Conservation (phyloP, 2,888 invertebrate genomes). For the Cephus rjabovi region DNA sequence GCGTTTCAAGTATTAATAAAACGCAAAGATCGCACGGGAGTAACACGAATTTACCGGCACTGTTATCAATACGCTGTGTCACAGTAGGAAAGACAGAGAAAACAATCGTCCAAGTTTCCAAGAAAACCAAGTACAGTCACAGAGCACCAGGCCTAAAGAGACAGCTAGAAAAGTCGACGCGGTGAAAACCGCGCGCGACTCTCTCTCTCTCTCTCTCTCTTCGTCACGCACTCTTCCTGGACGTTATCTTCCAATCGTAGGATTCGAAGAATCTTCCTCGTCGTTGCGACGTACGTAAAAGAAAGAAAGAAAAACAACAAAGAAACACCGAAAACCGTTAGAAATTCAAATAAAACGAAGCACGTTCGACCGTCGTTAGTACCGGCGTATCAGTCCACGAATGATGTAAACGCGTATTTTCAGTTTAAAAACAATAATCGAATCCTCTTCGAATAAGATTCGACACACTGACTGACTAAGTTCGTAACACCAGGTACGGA, state of each 20-base stretch:
- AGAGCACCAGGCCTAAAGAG: neutral
- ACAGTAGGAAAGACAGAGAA: neutral
- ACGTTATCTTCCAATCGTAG: neutral
- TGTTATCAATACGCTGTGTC: neutral
- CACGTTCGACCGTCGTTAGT: neutral
- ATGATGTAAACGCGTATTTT: neutral
- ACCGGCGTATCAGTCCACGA: neutral
- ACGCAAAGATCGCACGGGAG: conserved; percentile 35
- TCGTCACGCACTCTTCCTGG: neutral
- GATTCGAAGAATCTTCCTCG: neutral
- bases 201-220: neutral
- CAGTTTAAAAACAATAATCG: neutral
- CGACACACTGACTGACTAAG: neutral
- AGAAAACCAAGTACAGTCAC: neutral
- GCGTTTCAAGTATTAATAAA: conserved; percentile 16
- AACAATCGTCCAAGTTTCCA: neutral
- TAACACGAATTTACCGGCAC: conserved; percentile 31
- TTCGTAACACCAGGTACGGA: neutral
- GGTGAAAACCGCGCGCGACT: neutral
- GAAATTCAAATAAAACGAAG: neutral
- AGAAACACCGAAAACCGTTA: neutral
- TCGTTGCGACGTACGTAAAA: neutral
- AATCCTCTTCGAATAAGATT: neutral
- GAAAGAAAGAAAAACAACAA: neutral
- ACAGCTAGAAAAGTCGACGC: neutral